These are phyloP conservation scores for Sisor rabdophorus DNA, from an alignment of 2,113 vertebrate genomes.

Conservation along the genomic window DNA sequence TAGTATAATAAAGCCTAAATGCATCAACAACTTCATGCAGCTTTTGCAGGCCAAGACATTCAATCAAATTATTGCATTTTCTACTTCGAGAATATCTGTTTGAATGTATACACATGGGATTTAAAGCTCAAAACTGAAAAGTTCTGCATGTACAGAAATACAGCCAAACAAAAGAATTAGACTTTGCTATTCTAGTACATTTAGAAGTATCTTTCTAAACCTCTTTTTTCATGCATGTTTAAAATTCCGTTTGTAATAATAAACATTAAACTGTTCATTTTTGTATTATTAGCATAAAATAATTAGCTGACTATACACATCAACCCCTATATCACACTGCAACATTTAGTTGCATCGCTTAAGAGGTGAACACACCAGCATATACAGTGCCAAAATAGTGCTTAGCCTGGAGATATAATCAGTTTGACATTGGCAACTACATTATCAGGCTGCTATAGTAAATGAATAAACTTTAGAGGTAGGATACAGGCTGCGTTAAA, in stretches of 20 bases:
- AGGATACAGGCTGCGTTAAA: neutral
- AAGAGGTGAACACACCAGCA: conserved; percentile 18
- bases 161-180: neutral
- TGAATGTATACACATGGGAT: too few species aligned
- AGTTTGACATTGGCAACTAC: conserved; percentile 43
- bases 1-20: neutral
- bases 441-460: conserved; percentile 3
- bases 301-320: conserved; percentile 11
- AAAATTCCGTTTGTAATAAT: neutral
- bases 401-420: conserved; percentile 3
- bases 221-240: neutral
- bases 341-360: conserved; percentile 1
- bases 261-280: too few species aligned
- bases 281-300: neutral
- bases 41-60: neutral
- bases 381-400: neutral
- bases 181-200: neutral
- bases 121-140: neutral
- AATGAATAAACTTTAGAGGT: conserved; percentile 7
- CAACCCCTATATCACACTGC: neutral
- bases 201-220: neutral
- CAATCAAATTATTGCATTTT: neutral
- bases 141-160: neutral
- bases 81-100: too few species aligned
- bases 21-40: neutral